phyloP scores from a whole-genome alignment of 2,888 invertebrate species.

The Andrena dorsata region DNA sequence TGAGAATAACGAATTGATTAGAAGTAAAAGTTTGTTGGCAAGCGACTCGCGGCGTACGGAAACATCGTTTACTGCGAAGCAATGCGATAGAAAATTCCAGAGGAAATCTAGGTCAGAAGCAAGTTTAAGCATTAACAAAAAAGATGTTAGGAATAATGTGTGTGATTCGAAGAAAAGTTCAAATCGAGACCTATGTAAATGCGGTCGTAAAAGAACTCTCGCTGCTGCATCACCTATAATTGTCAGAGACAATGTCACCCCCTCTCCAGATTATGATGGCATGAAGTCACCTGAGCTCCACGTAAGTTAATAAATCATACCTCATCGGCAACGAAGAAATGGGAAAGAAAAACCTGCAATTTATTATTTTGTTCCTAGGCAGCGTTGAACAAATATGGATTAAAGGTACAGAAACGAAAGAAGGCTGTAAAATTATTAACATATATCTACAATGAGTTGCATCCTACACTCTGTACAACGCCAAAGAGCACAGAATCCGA shows the following conservation, averaged over 20 bases:
- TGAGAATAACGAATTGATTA: not conserved
- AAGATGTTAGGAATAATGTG: not conserved
- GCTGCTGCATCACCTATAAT: constrained; percentile 5
- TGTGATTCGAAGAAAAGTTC: not conserved
- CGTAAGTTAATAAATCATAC: constrained; percentile 78
- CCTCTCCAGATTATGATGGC: constrained; percentile 85
- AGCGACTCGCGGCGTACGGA: constrained; percentile 3
- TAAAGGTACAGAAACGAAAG: constrained; percentile 85
- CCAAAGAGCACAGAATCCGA: constrained; percentile 9
- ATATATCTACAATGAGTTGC: constrained; percentile 87
- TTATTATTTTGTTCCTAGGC: constrained; percentile 80
- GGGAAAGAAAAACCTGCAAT: constrained; percentile 20
- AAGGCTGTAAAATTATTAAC: constrained; percentile 86
- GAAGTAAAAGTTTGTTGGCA: not conserved
- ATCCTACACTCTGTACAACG: constrained; percentile 81
- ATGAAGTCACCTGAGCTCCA: constrained; percentile 86
- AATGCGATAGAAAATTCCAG: constrained; percentile 53
- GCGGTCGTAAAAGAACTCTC: constrained; percentile 2
- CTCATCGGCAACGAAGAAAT: constrained; percentile 4
- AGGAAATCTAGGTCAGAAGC: constrained; percentile 71
- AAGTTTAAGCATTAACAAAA: constrained; percentile 40
- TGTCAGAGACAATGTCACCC: constrained; percentile 83
- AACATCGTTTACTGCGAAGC: not conserved
- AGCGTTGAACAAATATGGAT: constrained; percentile 86
- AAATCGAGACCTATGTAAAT: constrained; percentile 20